These are phyloP conservation scores for Thecophora atra DNA, from an alignment of 2,888 invertebrate species.

Conservation along the genomic window DNA sequence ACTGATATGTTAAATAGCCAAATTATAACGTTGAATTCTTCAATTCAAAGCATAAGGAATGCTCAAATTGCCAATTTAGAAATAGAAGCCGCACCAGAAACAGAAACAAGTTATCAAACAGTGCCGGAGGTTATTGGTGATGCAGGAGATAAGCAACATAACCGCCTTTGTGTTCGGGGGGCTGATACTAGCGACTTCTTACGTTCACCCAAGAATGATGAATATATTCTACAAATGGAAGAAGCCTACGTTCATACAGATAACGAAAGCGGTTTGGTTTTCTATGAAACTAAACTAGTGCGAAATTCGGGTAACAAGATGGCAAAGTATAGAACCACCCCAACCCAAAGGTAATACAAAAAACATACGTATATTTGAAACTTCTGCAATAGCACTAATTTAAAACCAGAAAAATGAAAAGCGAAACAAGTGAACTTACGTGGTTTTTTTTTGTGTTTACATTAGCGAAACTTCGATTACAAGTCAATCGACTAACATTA, in stretches of 20 bases:
- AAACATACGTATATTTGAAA: too few relatives aligned
- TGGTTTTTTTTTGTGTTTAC: background rate
- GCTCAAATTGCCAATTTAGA: constrained; percentile 48
- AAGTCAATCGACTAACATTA: constrained; percentile 69
- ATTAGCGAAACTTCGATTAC: constrained; percentile 60
- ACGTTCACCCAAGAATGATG: constrained; percentile 51
- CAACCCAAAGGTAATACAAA: constrained; percentile 27
- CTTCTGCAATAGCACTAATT: too few relatives aligned
- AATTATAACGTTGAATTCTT: constrained; percentile 49
- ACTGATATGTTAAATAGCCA: constrained; percentile 15
- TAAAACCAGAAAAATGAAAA: too few relatives aligned
- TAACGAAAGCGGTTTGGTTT: constrained; percentile 74
- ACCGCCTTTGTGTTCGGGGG: constrained; percentile 22
- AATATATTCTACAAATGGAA: constrained; percentile 67
- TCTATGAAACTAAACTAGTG: constrained; percentile 68
- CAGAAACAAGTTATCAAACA: constrained; percentile 53
- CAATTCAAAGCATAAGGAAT: constrained; percentile 51
- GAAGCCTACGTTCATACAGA: constrained; percentile 83
- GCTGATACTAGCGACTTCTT: constrained; percentile 39
- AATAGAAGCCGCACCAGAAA: constrained; percentile 36
- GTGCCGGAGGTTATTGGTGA: constrained; percentile 47
- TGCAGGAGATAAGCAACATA: background rate
- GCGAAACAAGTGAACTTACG: too few relatives aligned
- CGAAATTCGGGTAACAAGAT: constrained; percentile 50
- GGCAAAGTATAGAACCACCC: constrained; percentile 31